Evolutionary conservation across 2,797 vertebrate genomes (phyloP).

Genomic region (Danio jaintianensis): DNA sequence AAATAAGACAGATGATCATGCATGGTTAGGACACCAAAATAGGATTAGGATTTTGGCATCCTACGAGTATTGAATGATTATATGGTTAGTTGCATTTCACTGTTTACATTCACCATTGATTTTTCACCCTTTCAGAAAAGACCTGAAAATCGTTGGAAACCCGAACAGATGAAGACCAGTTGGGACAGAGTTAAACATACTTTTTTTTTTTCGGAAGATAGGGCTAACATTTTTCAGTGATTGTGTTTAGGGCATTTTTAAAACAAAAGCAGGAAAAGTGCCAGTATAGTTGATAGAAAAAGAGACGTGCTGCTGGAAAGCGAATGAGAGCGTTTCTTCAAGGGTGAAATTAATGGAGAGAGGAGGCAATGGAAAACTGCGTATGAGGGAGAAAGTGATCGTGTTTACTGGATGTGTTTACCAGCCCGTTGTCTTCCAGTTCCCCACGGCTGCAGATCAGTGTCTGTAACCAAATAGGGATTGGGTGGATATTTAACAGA

Average conservation of each 20-base stretch:
- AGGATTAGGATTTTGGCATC: neutral
- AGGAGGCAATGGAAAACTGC: conserved; percentile 15
- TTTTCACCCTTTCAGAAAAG: neutral
- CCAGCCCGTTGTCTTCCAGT: conserved; percentile 21
- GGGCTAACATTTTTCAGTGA: neutral
- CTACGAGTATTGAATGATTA: neutral
- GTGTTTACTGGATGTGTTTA: conserved; percentile 46
- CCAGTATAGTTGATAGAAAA: conserved; percentile 11
- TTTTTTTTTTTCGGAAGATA: neutral
- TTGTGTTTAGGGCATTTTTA: neutral
- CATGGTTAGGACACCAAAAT: neutral
- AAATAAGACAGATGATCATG: too few relatives aligned
- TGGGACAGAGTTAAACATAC: neutral
- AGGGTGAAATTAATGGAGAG: conserved; percentile 47
- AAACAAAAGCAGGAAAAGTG: conserved; percentile 12
- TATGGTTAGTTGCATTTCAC: neutral
- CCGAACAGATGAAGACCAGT: neutral
- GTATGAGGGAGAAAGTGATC: neutral
- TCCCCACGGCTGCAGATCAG: conserved; percentile 39
- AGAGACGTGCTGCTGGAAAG: conserved; percentile 6
- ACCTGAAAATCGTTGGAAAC: neutral
- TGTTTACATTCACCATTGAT: neutral
- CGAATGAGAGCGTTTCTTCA: conserved; percentile 43
- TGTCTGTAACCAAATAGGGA: conserved; percentile 21
- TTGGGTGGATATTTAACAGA: conserved; percentile 48